A percentile compares a stretch with the other conserved stretches of the same genome.
These are phyloP conservation scores for Mnemiopsis leidyi DNA, from an alignment of 37 sponge, comb jelly and placozoan genomes.

Conservation along the genomic window DNA sequence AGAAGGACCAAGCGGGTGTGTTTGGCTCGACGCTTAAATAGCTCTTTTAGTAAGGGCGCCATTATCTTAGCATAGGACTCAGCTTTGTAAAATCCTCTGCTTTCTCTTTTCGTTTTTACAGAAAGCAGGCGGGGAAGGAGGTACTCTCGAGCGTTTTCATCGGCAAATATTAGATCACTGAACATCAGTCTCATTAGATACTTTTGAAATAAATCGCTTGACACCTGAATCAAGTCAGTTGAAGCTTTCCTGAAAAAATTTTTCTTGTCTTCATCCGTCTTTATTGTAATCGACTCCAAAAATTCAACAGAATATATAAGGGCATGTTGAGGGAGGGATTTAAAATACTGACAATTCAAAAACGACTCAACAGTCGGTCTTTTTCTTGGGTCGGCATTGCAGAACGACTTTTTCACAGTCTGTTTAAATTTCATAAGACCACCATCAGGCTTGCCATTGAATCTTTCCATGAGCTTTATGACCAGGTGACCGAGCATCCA, in stretches of 20 bases:
- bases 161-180: conserved; percentile 50
- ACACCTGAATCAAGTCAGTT: conserved; percentile 37
- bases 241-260: conserved; percentile 33
- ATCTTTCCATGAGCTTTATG: neutral
- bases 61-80: conserved; percentile 38
- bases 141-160: conserved; percentile 56
- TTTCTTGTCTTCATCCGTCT: conserved; percentile 10
- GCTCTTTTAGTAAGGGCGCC: conserved; percentile 30
- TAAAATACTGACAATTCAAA: conserved; percentile 1
- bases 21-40: conserved; percentile 49
- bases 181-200: conserved; percentile 50
- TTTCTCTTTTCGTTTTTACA: conserved; percentile 55
- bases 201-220: conserved; percentile 22
- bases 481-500: conserved; percentile 60
- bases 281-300: conserved; percentile 26
- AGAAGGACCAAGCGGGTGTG: conserved; percentile 19
- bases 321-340: conserved; percentile 24
- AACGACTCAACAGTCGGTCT: conserved; percentile 29
- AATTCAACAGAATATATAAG: conserved; percentile 40
- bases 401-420: conserved; percentile 1
- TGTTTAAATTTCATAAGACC: conserved; percentile 58
- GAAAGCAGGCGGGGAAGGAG: conserved; percentile 26
- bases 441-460: conserved; percentile 52
- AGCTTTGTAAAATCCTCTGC: conserved; percentile 58
- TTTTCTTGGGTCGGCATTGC: conserved; percentile 46